These are phyloP conservation scores for Aphyosemion australe DNA, from an alignment of 2,113 vertebrate genomes.

Conservation along the genomic window DNA sequence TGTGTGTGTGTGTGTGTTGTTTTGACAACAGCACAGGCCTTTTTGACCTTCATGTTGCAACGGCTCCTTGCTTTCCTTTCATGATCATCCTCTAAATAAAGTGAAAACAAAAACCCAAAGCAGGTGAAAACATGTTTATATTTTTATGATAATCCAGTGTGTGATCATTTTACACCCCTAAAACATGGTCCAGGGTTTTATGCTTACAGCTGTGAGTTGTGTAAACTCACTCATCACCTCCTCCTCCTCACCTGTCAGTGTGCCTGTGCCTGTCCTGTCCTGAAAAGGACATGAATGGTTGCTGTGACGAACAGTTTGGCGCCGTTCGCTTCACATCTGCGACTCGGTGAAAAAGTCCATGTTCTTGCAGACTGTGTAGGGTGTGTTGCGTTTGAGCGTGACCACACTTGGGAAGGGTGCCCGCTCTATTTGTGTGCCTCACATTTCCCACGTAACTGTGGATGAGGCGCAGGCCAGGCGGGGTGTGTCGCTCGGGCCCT, in stretches of 20 bases:
- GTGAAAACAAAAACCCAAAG: not conserved
- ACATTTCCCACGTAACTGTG: conserved; percentile 64
- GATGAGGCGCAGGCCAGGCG: conserved; percentile 46
- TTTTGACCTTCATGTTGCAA: not conserved
- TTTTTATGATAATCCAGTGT: conserved; percentile 26
- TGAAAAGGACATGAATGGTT: conserved; percentile 24
- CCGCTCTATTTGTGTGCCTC: conserved; percentile 71
- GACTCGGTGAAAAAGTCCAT: conserved; percentile 36
- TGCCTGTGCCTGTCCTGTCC: conserved; percentile 24
- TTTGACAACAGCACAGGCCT: not conserved
- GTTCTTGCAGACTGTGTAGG: conserved; percentile 55
- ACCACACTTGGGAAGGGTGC: conserved; percentile 70
- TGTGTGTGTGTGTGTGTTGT: not conserved
- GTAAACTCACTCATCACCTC: conserved; percentile 30
- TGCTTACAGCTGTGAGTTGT: conserved; percentile 27
- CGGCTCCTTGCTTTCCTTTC: conserved; percentile 6
- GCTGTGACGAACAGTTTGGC: conserved; percentile 13
- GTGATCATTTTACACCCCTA: conserved; percentile 10
- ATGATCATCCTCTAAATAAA: not conserved
- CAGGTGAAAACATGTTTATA: conserved; percentile 1
- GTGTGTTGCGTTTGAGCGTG: conserved; percentile 66
- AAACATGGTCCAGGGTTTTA: conserved; percentile 4
- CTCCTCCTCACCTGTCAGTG: conserved; percentile 40
- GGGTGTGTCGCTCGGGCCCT: conserved; percentile 35
- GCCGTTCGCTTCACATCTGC: conserved; percentile 54